These are phyloP conservation scores for Bubo blakistoni DNA, from an alignment of 2,113 vertebrate species.

Conservation along the genomic window DNA sequence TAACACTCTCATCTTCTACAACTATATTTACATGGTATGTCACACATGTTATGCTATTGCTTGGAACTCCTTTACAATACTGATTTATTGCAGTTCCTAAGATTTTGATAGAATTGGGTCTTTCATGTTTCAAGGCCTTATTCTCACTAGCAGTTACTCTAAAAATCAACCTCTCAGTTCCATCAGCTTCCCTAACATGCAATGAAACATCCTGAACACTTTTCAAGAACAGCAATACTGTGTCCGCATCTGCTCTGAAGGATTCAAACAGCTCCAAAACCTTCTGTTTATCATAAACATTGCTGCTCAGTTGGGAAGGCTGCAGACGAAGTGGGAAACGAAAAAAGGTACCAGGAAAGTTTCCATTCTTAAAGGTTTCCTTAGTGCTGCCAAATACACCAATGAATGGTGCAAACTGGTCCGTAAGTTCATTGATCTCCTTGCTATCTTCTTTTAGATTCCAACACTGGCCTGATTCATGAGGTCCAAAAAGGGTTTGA, in stretches of 20 bases:
- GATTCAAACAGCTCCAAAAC: slow-evolving; percentile 95
- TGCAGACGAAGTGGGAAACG: slow-evolving; percentile 92
- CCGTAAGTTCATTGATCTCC: slow-evolving; percentile 87
- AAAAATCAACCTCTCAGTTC: slow-evolving; percentile 87
- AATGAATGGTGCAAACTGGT: slow-evolving; percentile 92
- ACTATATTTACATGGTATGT: slow-evolving; percentile 89
- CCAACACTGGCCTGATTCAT: slow-evolving; percentile 98
- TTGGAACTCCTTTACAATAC: slow-evolving; percentile 86
- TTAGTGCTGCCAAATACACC: slow-evolving; percentile 91
- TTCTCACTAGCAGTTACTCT: slow-evolving; percentile 86
- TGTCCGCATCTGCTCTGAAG: slow-evolving; percentile 94
- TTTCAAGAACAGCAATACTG: slow-evolving; percentile 92
- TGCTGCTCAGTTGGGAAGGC: slow-evolving; percentile 90
- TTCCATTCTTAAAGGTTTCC: slow-evolving; percentile 84
- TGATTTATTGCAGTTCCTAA: slow-evolving; percentile 83
- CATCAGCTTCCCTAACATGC: slow-evolving; percentile 86
- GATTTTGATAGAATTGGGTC: slow-evolving; percentile 84
- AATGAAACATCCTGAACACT: slow-evolving; percentile 92
- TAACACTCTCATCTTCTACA: slow-evolving; percentile 82
- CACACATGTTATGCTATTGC: slow-evolving; percentile 83
- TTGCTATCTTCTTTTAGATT: slow-evolving; percentile 91
- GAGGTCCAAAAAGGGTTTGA: slow-evolving; percentile 91
- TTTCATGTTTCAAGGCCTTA: slow-evolving; percentile 80
- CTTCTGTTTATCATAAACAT: slow-evolving; percentile 95
- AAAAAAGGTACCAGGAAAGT: slow-evolving; percentile 94